Evolutionary conservation across 2,113 vertebrate genomes (phyloP).

Genomic region (Colossoma macropomum): DNA sequence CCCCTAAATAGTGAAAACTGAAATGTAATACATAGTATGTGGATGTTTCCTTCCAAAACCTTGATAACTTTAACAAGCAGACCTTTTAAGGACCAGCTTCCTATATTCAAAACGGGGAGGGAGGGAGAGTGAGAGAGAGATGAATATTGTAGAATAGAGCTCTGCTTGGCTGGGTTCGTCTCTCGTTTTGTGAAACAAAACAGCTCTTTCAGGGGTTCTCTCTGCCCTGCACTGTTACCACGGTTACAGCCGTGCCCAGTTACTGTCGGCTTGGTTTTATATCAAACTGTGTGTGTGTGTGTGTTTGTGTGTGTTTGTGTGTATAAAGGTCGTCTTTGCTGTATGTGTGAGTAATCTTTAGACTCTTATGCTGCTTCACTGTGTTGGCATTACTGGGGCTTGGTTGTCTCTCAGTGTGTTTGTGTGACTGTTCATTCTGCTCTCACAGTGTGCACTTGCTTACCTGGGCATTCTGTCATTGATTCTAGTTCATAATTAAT

Average conservation of each 20-base stretch:
- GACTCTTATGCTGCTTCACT: not conserved
- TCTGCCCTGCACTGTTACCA: conserved; percentile 10
- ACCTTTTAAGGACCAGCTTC: too few species aligned
- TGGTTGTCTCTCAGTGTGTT: not conserved
- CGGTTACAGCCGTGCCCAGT: conserved; percentile 6
- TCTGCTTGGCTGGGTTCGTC: not conserved
- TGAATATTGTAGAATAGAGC: not conserved
- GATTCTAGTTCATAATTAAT: conserved; percentile 52
- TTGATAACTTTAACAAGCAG: too few species aligned
- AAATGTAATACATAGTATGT: too few species aligned
- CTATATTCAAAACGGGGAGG: not conserved
- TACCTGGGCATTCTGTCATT: conserved; percentile 52
- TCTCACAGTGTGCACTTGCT: not conserved
- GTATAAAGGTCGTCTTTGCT: conserved; percentile 7
- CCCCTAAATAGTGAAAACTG: too few species aligned
- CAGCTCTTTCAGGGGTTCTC: conserved; percentile 16
- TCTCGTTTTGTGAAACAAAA: conserved; percentile 34
- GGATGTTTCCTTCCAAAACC: too few species aligned
- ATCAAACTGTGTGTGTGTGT: conserved; percentile 9
- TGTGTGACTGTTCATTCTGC: not conserved
- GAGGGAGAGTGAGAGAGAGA: not conserved
- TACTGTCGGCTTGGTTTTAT: conserved; percentile 21
- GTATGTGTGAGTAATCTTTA: conserved; percentile 33
- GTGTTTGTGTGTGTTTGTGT: conserved; percentile 1
- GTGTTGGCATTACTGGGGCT: conserved; percentile 3